Base-by-base conservation (phyloP, 2,797 vertebrate species). In the Valencia hispanica region DNA sequence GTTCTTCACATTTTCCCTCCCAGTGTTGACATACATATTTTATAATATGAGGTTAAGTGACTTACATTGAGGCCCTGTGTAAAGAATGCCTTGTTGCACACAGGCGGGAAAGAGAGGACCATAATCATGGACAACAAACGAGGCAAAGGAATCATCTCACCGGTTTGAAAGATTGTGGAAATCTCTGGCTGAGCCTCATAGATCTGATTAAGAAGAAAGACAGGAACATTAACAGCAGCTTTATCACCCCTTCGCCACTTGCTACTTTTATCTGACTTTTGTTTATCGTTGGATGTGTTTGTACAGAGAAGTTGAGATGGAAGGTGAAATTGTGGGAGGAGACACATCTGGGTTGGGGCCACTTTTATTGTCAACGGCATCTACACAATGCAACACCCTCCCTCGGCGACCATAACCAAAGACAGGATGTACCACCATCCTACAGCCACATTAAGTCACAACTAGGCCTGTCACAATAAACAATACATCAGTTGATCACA, bases 1-100 rank as follows among this genome's bases (percentile, higher is more conserved):
- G 68, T 68, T 2, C 18, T 30, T 70, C 6, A 9, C 4, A 0
- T 32, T 15, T 20, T 0, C 11, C 53, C 25, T 20, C 8, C 39
- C 4, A 30, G 43, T 48, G 18, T 5, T 41, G 5, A 17, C 61
- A 5, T 2, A 20, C 30, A 70, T 0, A 1, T 53, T 39, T 4
- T 14, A 9, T 41, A 50, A 11, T 1, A 68, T 34, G 43, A 74
- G 22, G 14, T 17, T 34, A 4, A 32, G 50, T 65, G 9, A 86
- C 97, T 96, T 93, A 99, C 98, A 66, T 93, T 97, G 79, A 99
- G 92, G 2, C 97, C 97, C 79, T 98, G 97, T 12, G 96, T 97
- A 94, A 99, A 97, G 95, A 98, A 97, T 74, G 70, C 65, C 91
- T 97, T 99, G 89, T 95, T 98, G 83, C 97, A 99, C 84, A 98